A percentile compares a stretch with the other conserved stretches of the same genome.
phyloP scores from a whole-genome alignment of 2,888 invertebrate species.

The Metacarcinus magister region DNA sequence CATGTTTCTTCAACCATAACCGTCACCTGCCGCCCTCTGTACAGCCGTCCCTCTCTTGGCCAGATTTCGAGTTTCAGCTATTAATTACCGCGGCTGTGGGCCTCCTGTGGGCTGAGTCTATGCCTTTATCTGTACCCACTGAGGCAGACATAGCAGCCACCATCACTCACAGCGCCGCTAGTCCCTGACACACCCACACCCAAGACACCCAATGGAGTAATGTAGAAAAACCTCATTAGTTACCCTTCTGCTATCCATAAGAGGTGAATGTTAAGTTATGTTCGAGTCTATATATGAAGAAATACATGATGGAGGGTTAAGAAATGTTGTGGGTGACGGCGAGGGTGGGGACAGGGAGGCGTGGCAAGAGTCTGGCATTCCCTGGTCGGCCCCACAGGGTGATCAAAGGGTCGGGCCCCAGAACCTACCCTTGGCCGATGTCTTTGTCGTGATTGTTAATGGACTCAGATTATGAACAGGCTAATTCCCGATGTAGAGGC shows the following conservation, averaged over 20 bases:
- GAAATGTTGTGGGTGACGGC: neutral
- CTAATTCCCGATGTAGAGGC: conserved; percentile 73
- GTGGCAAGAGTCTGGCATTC: neutral
- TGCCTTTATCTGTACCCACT: conserved; percentile 66
- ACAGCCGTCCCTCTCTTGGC: conserved; percentile 4
- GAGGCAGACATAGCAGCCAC: neutral
- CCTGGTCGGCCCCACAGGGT: conserved; percentile 65
- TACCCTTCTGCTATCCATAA: neutral
- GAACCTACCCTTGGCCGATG: conserved; percentile 64
- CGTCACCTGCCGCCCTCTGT: conserved; percentile 35
- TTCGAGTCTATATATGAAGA: neutral
- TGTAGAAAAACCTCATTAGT: neutral
- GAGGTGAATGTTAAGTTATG: neutral
- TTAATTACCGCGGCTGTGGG: conserved; percentile 68
- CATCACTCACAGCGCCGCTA: neutral
- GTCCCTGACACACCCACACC: neutral
- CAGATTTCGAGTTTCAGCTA: conserved; percentile 61
- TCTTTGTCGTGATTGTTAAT: conserved; percentile 77
- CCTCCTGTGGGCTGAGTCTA: conserved; percentile 39
- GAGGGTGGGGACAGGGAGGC: neutral
- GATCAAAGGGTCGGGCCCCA: conserved; percentile 65
- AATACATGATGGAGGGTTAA: neutral
- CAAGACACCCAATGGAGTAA: neutral
- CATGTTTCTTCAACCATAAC: conserved; percentile 60
- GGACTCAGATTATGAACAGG: conserved; percentile 78